Percentiles rank a stretch among this genome's conserved stretches.
Evolutionary conservation across 2,888 invertebrate genomes (phyloP).

Genomic region (Nephrotoma appendiculata): DNA sequence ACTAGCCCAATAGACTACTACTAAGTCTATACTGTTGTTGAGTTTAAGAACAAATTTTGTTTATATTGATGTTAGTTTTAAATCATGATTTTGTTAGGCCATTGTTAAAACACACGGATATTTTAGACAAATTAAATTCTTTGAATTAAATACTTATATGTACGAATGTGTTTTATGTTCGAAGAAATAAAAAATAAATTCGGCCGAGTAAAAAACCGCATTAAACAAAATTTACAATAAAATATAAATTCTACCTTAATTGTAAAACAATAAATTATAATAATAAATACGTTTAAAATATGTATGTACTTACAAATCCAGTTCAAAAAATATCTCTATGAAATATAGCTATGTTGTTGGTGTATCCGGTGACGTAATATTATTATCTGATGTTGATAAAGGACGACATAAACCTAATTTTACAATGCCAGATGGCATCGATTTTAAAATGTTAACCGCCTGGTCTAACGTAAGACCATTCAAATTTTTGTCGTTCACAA

Average conservation of each 20-base stretch:
- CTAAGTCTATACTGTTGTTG: too few relatives aligned
- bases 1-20: too few relatives aligned
- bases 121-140: background rate
- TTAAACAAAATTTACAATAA: background rate
- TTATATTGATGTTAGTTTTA: too few relatives aligned
- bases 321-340: slow-evolving; percentile 12
- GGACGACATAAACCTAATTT: slow-evolving; percentile 85
- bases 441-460: slow-evolving; percentile 91
- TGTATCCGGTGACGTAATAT: slow-evolving; percentile 30
- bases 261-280: background rate
- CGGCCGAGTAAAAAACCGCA: background rate
- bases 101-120: too few relatives aligned
- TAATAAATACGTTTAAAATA: background rate
- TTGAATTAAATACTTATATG: background rate
- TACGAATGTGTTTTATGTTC: background rate
- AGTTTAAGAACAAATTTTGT: too few relatives aligned
- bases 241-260: background rate
- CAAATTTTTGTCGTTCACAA: slow-evolving; percentile 80
- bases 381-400: slow-evolving; percentile 31
- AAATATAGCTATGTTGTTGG: slow-evolving; percentile 27
- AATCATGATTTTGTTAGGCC: too few relatives aligned
- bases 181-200: background rate
- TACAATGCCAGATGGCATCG: slow-evolving; percentile 80
- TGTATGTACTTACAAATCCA: slow-evolving; percentile 7
- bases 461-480: slow-evolving; percentile 87